These are phyloP conservation scores for Drosophila anomalata DNA, from an alignment of 2,888 invertebrate genomes.

Conservation along the genomic window DNA sequence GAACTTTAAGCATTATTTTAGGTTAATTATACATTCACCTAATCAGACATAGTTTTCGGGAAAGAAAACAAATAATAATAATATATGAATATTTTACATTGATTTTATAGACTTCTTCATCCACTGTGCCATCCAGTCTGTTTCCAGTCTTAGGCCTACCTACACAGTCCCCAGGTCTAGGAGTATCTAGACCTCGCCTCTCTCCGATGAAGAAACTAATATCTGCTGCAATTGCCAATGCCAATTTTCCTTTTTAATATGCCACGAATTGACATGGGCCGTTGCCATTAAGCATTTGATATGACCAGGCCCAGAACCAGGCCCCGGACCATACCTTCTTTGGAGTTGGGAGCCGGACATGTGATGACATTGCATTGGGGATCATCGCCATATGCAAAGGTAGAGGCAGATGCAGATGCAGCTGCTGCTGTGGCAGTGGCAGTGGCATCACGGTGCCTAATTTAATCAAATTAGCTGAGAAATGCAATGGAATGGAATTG, in stretches of 20 bases:
- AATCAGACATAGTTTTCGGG: no score
- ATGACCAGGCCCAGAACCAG: constrained; percentile 48
- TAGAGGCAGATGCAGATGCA: constrained; percentile 38
- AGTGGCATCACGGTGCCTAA: constrained; percentile 52
- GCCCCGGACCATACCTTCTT: constrained; percentile 31
- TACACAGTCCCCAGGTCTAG: constrained; percentile 22
- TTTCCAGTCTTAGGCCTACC: constrained; percentile 55
- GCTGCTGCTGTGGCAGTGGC: not conserved
- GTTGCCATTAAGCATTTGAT: constrained; percentile 75
- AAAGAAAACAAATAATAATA: no score
- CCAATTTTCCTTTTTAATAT: constrained; percentile 80
- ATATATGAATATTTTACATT: no score
- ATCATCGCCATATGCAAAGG: constrained; percentile 19
- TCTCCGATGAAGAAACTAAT: constrained; percentile 60
- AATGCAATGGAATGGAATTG: constrained; percentile 52
- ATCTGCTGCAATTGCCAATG: constrained; percentile 75
- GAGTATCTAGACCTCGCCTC: constrained; percentile 8
- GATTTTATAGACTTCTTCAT: not conserved
- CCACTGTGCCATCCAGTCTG: constrained; percentile 24
- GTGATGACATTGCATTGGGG: constrained; percentile 64
- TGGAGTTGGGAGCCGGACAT: constrained; percentile 46
- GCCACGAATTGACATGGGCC: constrained; percentile 78
- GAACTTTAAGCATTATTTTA: not conserved
- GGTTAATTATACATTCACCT: not conserved
- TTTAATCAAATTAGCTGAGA: constrained; percentile 78